Evolutionary conservation across 2,113 vertebrate species (phyloP).

Genomic region (Circaetus cinerascens): DNA sequence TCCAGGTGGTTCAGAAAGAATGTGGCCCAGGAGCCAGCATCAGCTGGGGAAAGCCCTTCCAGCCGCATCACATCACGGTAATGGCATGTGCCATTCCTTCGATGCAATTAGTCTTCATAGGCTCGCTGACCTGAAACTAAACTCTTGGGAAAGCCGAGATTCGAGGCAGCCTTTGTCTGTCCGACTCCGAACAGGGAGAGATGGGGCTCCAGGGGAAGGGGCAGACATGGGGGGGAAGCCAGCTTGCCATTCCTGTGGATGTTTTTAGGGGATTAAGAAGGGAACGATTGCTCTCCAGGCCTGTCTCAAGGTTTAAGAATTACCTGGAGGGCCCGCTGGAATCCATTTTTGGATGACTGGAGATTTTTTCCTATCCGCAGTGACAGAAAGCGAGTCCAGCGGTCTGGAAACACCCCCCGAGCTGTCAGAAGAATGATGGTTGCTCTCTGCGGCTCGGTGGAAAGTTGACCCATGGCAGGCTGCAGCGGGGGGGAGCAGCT

Average conservation of each 20-base stretch:
- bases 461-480: neutral
- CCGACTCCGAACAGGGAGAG: rapidly evolving
- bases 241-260: neutral
- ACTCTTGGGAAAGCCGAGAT: neutral
- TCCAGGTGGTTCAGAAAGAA: neutral
- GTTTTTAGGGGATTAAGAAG: constrained; percentile 15
- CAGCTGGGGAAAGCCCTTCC: neutral
- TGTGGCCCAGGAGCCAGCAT: rapidly evolving
- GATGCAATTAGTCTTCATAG: neutral
- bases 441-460: neutral
- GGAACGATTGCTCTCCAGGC: neutral
- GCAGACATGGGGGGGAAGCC: neutral
- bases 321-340: constrained; percentile 10
- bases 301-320: neutral
- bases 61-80: neutral
- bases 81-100: constrained; percentile 16
- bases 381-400: neutral
- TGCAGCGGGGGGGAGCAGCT: neutral
- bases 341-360: constrained; percentile 25
- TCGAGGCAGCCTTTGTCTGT: neutral
- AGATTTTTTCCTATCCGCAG: neutral
- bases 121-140: constrained; percentile 26
- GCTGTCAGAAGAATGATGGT: constrained; percentile 3
- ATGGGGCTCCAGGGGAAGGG: neutral
- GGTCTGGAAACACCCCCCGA: neutral